Evolutionary conservation across 2,888 invertebrate genomes (phyloP).

Genomic region (Troides aeacus): DNA sequence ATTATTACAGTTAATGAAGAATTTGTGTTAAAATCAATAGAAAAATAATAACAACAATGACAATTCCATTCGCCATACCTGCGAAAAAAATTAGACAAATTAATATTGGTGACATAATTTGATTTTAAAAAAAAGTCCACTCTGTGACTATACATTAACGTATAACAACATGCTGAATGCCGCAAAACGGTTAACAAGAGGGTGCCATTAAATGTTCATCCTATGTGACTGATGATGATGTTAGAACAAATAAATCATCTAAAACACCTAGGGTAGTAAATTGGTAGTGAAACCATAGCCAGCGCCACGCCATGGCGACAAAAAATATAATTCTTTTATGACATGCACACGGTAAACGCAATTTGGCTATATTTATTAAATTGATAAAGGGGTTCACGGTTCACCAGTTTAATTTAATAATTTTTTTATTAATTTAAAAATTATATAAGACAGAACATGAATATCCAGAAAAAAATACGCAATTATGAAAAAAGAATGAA

Average conservation of each 20-base stretch:
- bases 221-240: constrained; percentile 18
- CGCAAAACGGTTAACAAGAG: constrained; percentile 19
- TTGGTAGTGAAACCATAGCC: constrained; percentile 2
- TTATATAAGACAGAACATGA: not conserved
- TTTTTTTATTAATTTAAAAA: not conserved
- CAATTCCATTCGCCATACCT: constrained; percentile 26
- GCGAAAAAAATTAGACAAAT: constrained; percentile 11
- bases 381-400: not conserved
- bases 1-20: not conserved
- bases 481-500: not conserved
- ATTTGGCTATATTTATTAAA: not conserved
- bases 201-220: constrained; percentile 27
- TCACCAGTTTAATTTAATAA: not conserved
- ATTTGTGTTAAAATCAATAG: not conserved
- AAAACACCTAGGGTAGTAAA: not conserved
- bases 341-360: not conserved
- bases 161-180: constrained; percentile 23
- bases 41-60: constrained; percentile 2
- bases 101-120: constrained; percentile 1
- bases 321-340: not conserved
- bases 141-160: constrained; percentile 21
- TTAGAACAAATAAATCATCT: constrained; percentile 7
- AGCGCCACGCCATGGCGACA: constrained; percentile 22
- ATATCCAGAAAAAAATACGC: too few relatives aligned
- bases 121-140: constrained; percentile 12